A percentile compares a stretch with the other conserved stretches of the same genome.
These are phyloP conservation scores for Schizaphis graminum DNA, from an alignment of 2,888 invertebrate genomes.

Conservation along the genomic window DNA sequence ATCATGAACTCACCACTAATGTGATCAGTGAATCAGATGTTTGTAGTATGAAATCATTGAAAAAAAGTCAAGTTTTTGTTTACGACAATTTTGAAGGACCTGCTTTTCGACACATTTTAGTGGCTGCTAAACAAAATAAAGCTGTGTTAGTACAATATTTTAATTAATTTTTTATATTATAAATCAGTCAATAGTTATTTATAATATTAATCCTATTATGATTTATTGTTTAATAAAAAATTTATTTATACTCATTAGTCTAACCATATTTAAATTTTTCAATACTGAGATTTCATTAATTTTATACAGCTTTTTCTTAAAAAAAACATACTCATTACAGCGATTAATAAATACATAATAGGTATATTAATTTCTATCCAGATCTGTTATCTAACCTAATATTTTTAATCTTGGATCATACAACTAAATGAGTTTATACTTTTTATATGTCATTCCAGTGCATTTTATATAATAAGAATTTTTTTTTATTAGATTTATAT, in stretches of 20 bases:
- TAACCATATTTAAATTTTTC: not conserved
- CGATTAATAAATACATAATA: not conserved
- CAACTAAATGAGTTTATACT: not conserved
- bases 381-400: not conserved
- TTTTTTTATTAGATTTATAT: not conserved
- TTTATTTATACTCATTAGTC: not conserved
- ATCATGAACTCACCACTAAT: constrained; percentile 75
- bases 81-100: constrained; percentile 83
- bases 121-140: constrained; percentile 74
- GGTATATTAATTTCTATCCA: not conserved
- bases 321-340: not conserved
- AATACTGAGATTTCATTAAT: not conserved
- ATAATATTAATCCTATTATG: not conserved
- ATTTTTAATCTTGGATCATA: not conserved
- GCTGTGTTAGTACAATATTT: constrained; percentile 77
- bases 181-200: not conserved
- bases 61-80: constrained; percentile 82
- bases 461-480: not conserved
- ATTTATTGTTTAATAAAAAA: not conserved
- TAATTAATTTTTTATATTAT: not conserved
- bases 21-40: constrained; percentile 78
- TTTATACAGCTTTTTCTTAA: not conserved
- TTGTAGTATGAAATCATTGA: constrained; percentile 74
- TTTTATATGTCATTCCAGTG: not conserved
- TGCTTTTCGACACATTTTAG: constrained; percentile 75